These are phyloP conservation scores for Hermetia illucens DNA, from an alignment of 1,140 invertebrate genomes.

Conservation along the genomic window DNA sequence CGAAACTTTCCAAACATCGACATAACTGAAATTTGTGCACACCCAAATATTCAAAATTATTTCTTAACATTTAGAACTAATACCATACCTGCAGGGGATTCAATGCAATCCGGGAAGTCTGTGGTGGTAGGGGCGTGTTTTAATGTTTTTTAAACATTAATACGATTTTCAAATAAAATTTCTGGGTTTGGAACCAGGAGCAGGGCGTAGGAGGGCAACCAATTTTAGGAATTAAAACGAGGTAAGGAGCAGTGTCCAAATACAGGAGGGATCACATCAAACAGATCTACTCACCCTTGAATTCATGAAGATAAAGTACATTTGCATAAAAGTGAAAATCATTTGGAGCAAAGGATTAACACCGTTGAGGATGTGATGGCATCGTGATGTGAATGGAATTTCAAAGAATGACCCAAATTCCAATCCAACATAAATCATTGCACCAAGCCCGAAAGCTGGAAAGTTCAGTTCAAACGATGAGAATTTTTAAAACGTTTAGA, in stretches of 20 bases:
- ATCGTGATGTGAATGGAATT: slow-evolving; percentile 73
- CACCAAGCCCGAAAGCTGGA: slow-evolving; percentile 87
- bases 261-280: too few relatives aligned
- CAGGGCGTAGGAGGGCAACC: too few relatives aligned
- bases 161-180: too few relatives aligned
- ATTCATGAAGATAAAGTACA: slow-evolving; percentile 99
- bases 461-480: slow-evolving; percentile 14
- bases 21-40: too few relatives aligned
- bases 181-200: too few relatives aligned
- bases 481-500: too few relatives aligned
- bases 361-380: slow-evolving; percentile 75
- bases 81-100: slow-evolving; percentile 1
- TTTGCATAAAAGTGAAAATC: slow-evolving; percentile 95
- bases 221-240: too few relatives aligned
- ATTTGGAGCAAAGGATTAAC: slow-evolving; percentile 89
- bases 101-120: background rate
- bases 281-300: slow-evolving; percentile 64
- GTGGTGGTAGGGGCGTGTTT: background rate
- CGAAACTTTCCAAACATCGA: too few relatives aligned
- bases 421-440: slow-evolving; percentile 94
- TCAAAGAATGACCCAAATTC: slow-evolving; percentile 92
- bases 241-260: too few relatives aligned
- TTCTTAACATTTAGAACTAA: background rate
- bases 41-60: too few relatives aligned
- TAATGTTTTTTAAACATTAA: too few relatives aligned